Percentiles rank a stretch among this genome's conserved stretches.
These are phyloP conservation scores for Microcebus murinus DNA, from an alignment of 2,113 vertebrate species.

Conservation along the genomic window DNA sequence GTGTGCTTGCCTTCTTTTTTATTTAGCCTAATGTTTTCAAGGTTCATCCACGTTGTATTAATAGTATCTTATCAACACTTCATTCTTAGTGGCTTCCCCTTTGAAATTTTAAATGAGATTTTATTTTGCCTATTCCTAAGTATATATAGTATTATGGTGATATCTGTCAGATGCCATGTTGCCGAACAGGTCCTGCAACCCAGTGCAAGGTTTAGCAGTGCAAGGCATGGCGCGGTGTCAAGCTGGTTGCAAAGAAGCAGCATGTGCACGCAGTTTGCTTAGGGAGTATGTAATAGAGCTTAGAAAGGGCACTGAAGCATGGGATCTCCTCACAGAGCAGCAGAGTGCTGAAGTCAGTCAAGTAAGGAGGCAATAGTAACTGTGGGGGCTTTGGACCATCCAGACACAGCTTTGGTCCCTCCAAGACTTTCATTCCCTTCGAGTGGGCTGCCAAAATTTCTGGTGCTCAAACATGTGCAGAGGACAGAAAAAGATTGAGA, in stretches of 20 bases:
- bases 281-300: not conserved
- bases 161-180: not conserved
- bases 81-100: not conserved
- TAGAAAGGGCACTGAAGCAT: not conserved
- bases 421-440: not conserved
- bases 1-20: conserved; percentile 38
- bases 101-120: conserved; percentile 16
- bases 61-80: not conserved
- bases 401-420: not conserved
- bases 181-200: not conserved
- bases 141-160: not conserved
- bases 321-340: not conserved
- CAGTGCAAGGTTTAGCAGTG: not conserved
- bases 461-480: not conserved
- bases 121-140: not conserved
- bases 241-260: not conserved
- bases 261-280: not conserved
- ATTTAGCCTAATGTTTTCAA: conserved; percentile 11
- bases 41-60: not conserved
- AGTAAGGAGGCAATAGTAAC: not conserved
- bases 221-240: not conserved
- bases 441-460: not conserved
- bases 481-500: not conserved
- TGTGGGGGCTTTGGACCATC: not conserved
- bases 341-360: not conserved